Evolutionary conservation across 1,140 invertebrate genomes (phyloP).

Genomic region (Drosophila burlai): DNA sequence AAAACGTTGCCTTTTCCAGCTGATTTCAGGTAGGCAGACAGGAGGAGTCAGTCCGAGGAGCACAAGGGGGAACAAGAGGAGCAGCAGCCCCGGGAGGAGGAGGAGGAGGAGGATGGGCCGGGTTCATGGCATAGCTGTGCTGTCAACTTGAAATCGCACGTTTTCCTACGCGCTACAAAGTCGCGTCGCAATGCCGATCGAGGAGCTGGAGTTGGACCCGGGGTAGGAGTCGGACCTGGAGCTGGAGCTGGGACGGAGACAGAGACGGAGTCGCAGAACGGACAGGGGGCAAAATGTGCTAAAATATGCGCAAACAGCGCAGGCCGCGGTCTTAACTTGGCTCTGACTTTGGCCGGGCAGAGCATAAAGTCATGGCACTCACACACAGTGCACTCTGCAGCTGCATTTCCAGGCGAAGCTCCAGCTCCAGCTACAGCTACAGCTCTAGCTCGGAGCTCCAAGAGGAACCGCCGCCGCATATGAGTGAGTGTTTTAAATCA

Average conservation of each 20-base stretch:
- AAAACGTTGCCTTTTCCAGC: constrained; percentile 81
- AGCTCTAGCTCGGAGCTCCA: background rate
- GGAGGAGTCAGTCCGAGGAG: background rate
- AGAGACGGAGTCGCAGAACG: constrained; percentile 17
- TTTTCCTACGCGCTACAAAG: constrained; percentile 81
- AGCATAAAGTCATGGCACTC: constrained; percentile 61
- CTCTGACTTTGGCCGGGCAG: constrained; percentile 36
- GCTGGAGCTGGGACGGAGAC: background rate
- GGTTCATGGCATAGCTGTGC: constrained; percentile 80
- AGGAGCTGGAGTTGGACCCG: constrained; percentile 34
- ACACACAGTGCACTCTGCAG: constrained; percentile 32
- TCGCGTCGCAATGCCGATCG: constrained; percentile 69
- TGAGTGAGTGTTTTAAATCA: constrained; percentile 84
- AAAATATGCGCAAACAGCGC: constrained; percentile 80
- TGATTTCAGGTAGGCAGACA: constrained; percentile 60
- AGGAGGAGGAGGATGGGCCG: constrained; percentile 54
- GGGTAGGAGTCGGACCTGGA: constrained; percentile 3
- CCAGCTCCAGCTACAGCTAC: constrained; percentile 8
- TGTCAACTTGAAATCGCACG: constrained; percentile 83
- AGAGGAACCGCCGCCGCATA: constrained; percentile 47
- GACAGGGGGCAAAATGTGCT: constrained; percentile 73
- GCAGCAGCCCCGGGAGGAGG: background rate
- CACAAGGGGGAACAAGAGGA: background rate
- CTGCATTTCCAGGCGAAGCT: constrained; percentile 28
- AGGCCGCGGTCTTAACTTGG: constrained; percentile 42